Base-by-base conservation (phyloP, 2,113 vertebrate genomes). In the Cynoglossus semilaevis region DNA sequence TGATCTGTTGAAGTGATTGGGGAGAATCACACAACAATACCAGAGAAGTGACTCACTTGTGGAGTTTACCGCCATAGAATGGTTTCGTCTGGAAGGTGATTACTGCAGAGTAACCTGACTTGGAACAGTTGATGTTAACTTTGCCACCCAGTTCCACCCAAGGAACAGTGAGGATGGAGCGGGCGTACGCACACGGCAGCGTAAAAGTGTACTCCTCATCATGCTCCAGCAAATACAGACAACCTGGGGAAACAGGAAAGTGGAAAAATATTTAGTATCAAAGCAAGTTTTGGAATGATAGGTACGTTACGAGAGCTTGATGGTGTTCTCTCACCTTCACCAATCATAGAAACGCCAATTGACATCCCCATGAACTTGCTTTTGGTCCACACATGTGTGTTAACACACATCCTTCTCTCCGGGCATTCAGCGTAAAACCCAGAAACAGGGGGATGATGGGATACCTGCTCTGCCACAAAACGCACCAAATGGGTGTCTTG, bases 311-410 rank as follows among this genome's bases (percentile, higher is more conserved):
- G 9, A n/a, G n/a, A n/a, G n/a, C n/a, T n/a, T n/a, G n/a, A n/a
- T n/a, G n/a, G n/a, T n/a, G n/a, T n/a, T n/a, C n/a, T 7, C 82
- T 91, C 68, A 99, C 97, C 97, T 87, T 99, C 97, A 9, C 96
- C 97, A 22, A 96, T 87, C 96, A 98, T 99, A 0, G 95, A 95
- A 34, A 99, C 97, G 0, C 97, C 97, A 62, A 99, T 98, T 1
- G 97, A 99, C 97, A 99, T 99, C 43, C 97, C 97, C 90, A 99
- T 93, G 87, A 99, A 99, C 90, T 99, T 99, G 91, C 97, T 99
- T 86, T 96, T 98, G 81, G 97, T 99, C 97, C 97, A 99, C 68
- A 99, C 91, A 0, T 98, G 96, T 0, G 95, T 95, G 65, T 96
- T 98, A 57, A 98, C 94, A 43, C 96, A 98, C 89, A 99, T 96